Percentiles rank a stretch among this genome's conserved stretches.
phyloP scores from a whole-genome alignment of 2,113 vertebrate genomes.

The Gadus macrocephalus region DNA sequence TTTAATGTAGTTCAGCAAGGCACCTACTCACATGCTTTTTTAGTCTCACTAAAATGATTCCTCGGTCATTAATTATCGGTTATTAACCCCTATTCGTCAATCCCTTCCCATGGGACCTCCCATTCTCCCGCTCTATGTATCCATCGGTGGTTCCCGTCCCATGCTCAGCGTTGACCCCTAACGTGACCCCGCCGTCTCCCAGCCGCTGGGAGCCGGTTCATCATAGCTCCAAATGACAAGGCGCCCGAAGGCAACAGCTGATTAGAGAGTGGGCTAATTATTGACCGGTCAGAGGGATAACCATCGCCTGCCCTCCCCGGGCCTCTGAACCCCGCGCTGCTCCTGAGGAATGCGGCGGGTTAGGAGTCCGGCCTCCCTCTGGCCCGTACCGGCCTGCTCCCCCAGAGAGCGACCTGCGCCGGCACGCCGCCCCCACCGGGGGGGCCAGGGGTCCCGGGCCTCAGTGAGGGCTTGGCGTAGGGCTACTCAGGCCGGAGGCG shows the following conservation, averaged over 20 bases:
- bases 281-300: conserved; percentile 55
- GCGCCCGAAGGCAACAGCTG: conserved; percentile 46
- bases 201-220: conserved; percentile 40
- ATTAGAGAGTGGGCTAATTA: conserved; percentile 62
- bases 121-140: conserved; percentile 27
- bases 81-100: conserved; percentile 32
- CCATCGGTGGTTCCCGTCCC: conserved; percentile 3
- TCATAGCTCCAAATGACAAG: conserved; percentile 51
- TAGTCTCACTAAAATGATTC: too few species aligned
- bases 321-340: conserved; percentile 36
- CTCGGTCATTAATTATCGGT: too few species aligned
- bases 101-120: conserved; percentile 34
- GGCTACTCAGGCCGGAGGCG: too few species aligned
- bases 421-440: too few species aligned
- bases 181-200: conserved; percentile 26
- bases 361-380: conserved; percentile 30
- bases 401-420: too few species aligned
- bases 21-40: too few species aligned
- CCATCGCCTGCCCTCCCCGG: conserved; percentile 28
- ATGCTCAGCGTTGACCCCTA: conserved; percentile 21
- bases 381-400: background rate
- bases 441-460: too few species aligned
- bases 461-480: too few species aligned
- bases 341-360: conserved; percentile 45
- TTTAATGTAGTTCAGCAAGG: too few species aligned